phyloP scores from a whole-genome alignment of 2,113 vertebrate species.

The Lontra canadensis region DNA sequence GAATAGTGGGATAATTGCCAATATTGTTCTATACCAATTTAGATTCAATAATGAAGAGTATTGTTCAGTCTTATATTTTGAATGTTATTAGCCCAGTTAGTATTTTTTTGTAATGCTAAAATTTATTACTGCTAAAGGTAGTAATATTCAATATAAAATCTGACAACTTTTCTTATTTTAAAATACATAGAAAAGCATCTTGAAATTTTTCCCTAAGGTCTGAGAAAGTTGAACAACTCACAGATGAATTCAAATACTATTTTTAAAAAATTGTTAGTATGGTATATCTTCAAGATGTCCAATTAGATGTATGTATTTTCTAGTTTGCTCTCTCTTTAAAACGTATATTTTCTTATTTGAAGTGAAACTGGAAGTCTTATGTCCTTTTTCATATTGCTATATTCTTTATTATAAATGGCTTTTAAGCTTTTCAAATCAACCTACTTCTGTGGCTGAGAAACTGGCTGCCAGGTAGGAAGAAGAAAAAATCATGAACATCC shows the following conservation, averaged over 20 bases:
- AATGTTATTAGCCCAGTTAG: neutral
- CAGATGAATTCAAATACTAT: constrained; percentile 32
- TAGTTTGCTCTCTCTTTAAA: constrained; percentile 25
- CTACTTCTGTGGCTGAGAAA: constrained; percentile 68
- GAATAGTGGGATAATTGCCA: constrained; percentile 22
- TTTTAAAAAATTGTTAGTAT: constrained; percentile 46
- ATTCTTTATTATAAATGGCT: constrained; percentile 67
- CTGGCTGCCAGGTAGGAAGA: constrained; percentile 75
- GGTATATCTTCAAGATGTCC: constrained; percentile 56
- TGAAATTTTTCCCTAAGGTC: constrained; percentile 38
- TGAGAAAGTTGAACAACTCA: constrained; percentile 55
- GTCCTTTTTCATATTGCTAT: constrained; percentile 62
- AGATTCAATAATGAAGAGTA: constrained; percentile 27
- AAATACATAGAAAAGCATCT: constrained; percentile 26
- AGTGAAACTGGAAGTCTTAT: constrained; percentile 64
- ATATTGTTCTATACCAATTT: constrained; percentile 21
- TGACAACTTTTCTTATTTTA: constrained; percentile 27
- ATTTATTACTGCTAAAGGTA: constrained; percentile 22
- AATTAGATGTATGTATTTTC: constrained; percentile 50
- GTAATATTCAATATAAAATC: constrained; percentile 38
- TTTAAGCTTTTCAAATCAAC: constrained; percentile 72
- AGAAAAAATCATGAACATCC: constrained; percentile 72
- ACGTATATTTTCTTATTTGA: constrained; percentile 47
- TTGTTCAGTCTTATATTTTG: constrained; percentile 45
- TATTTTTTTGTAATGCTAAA: constrained; percentile 33